A percentile compares a stretch with the other conserved stretches of the same genome.
These are phyloP conservation scores for Polydrusus cervinus DNA, from an alignment of 2,888 invertebrate species.

Conservation along the genomic window DNA sequence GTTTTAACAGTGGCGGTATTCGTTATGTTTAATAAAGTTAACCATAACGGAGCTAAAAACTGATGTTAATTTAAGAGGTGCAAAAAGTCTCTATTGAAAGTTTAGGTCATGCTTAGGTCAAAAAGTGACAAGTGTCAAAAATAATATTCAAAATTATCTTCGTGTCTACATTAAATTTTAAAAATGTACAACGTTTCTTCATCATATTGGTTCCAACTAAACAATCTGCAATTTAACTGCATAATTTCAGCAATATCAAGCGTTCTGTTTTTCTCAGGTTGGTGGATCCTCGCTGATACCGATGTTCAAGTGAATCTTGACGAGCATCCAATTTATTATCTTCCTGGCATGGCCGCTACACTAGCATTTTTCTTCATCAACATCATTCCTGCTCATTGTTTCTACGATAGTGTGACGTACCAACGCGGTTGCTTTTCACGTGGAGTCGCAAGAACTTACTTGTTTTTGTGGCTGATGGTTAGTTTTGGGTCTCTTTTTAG, in stretches of 20 bases:
- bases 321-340: conserved; percentile 56
- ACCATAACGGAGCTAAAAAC: no score
- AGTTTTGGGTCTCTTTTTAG: conserved; percentile 63
- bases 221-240: conserved; percentile 51
- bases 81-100: no score
- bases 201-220: conserved; percentile 13
- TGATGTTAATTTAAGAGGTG: no score
- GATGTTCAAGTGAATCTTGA: conserved; percentile 50
- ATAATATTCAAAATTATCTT: neutral
- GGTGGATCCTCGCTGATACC: conserved; percentile 65
- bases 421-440: conserved; percentile 56
- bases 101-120: no score
- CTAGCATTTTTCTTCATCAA: conserved; percentile 59
- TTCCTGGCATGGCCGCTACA: conserved; percentile 61
- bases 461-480: conserved; percentile 61
- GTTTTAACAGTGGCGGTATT: no score
- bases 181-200: conserved; percentile 35
- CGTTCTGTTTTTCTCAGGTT: conserved; percentile 62
- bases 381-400: conserved; percentile 56
- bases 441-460: conserved; percentile 53
- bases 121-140: conserved; percentile 9
- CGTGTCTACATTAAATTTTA: neutral
- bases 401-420: conserved; percentile 56
- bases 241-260: conserved; percentile 56
- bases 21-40: no score